Conservation (phyloP, 92 coral and sea anemone species). For the Blastomussa wellsi region DNA sequence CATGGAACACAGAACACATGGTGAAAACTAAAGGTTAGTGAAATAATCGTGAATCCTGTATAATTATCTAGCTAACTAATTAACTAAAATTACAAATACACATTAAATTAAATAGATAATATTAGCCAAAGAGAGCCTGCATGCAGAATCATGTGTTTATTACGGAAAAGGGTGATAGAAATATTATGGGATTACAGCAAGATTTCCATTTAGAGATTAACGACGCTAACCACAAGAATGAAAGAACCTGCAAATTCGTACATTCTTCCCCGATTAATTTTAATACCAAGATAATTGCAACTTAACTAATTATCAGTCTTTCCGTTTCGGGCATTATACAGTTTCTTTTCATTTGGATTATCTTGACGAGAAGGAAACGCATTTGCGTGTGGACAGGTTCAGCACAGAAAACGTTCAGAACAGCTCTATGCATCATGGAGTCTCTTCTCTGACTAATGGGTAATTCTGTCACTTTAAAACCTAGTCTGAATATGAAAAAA, state of each 20-base stretch:
- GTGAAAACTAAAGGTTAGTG: no score
- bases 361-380: background rate
- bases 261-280: background rate
- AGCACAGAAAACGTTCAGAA: background rate
- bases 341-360: background rate
- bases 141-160: background rate
- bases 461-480: background rate
- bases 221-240: background rate
- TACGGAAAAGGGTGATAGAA: background rate
- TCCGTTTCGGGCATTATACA: background rate
- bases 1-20: no score
- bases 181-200: background rate
- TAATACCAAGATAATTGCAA: background rate
- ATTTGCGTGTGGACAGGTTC: background rate
- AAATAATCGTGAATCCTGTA: no score
- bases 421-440: background rate
- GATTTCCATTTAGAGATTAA: conserved; percentile 5
- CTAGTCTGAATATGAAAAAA: background rate
- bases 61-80: no score
- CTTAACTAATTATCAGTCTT: background rate
- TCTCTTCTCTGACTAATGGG: background rate
- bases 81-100: no score
- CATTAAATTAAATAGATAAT: no score
- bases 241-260: background rate
- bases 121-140: background rate